A percentile compares a stretch with the other conserved stretches of the same genome.
phyloP scores from a whole-genome alignment of 2,113 vertebrate genomes.

The Mobula hypostoma region DNA sequence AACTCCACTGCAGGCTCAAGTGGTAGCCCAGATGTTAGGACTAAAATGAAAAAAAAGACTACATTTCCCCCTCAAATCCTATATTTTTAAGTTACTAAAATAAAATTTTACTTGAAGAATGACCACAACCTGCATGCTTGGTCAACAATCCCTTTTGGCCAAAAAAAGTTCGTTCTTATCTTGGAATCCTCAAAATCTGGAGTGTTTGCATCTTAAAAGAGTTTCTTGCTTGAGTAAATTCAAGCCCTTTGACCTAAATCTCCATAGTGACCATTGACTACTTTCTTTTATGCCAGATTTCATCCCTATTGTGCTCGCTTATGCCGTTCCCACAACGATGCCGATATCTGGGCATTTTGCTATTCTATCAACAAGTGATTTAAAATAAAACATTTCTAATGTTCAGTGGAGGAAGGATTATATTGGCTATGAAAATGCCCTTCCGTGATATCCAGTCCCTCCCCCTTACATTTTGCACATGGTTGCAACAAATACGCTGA shows the following conservation, averaged over 20 bases:
- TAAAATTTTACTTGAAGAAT: background rate
- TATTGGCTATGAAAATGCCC: background rate
- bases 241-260: slow-evolving; percentile 30
- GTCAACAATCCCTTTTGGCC: background rate
- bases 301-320: too few relatives aligned
- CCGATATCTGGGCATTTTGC: background rate
- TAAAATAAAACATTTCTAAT: background rate
- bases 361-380: background rate
- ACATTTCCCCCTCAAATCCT: background rate
- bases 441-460: background rate
- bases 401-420: background rate
- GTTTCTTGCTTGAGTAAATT: slow-evolving; percentile 18
- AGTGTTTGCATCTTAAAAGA: slow-evolving; percentile 3
- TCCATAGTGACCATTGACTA: slow-evolving; percentile 36
- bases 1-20: too few relatives aligned
- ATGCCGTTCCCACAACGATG: background rate
- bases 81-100: background rate
- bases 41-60: background rate
- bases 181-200: slow-evolving; percentile 14
- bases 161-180: background rate
- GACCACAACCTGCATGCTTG: too few relatives aligned
- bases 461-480: background rate
- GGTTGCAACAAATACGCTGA: background rate
- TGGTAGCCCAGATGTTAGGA: background rate
- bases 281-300: background rate